phyloP scores from a whole-genome alignment of 2,797 vertebrate genomes.

The Typhlichthys eigenmanni region DNA sequence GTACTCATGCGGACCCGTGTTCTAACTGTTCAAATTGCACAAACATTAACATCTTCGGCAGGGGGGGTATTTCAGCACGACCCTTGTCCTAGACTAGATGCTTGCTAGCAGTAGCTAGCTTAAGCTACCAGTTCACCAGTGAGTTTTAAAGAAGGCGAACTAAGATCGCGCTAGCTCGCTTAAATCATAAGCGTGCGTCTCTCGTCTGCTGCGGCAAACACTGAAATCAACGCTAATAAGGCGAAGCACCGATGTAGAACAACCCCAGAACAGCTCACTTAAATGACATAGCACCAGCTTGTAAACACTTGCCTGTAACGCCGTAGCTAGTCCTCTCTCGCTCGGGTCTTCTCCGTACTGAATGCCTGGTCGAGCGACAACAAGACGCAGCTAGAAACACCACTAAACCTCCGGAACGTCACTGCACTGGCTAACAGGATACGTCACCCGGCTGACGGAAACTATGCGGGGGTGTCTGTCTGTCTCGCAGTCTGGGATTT shows the following conservation, averaged over 20 bases:
- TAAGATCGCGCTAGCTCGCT: constrained; percentile 46
- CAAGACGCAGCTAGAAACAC: constrained; percentile 75
- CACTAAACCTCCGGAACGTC: constrained; percentile 75
- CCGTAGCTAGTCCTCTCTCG: constrained; percentile 46
- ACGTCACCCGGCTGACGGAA: constrained; percentile 81
- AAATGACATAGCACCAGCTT: background rate
- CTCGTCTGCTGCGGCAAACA: constrained; percentile 19
- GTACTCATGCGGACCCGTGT: too few relatives aligned
- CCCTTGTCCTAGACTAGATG: constrained; percentile 1
- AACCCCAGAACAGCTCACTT: background rate
- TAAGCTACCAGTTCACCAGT: constrained; percentile 12
- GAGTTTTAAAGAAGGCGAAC: constrained; percentile 45
- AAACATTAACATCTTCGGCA: too few relatives aligned
- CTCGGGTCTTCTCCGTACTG: constrained; percentile 63
- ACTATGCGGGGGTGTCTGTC: constrained; percentile 74
- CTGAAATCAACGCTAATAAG: constrained; percentile 22
- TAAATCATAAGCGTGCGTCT: constrained; percentile 4
- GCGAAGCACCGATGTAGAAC: background rate
- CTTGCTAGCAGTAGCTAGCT: constrained; percentile 29
- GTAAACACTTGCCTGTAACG: constrained; percentile 63
- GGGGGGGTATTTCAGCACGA: background rate
- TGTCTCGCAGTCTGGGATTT: constrained; percentile 38
- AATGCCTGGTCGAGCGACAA: constrained; percentile 72
- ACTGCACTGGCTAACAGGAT: constrained; percentile 74
- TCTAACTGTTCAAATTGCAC: too few relatives aligned